A percentile compares a stretch with the other conserved stretches of the same genome.
Evolutionary conservation across 2,113 vertebrate genomes (phyloP).

Genomic region (Beaufortia kweichowensis): DNA sequence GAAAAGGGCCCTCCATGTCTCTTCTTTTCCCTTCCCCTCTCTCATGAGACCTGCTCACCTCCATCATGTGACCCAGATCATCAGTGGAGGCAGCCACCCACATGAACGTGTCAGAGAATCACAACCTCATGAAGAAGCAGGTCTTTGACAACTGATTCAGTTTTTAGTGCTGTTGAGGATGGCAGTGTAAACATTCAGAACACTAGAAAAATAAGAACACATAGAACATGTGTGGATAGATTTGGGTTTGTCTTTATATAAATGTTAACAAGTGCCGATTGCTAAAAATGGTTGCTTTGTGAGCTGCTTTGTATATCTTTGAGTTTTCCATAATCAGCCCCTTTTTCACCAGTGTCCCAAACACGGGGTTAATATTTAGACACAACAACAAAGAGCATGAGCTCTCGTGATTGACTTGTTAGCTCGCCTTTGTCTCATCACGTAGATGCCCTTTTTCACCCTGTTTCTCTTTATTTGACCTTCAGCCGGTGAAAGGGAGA

Average conservation of each 20-base stretch:
- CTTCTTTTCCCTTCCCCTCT: conserved; percentile 5
- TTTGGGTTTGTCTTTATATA: neutral
- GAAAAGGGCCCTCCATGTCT: conserved; percentile 6
- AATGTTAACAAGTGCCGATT: no score
- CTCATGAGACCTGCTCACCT: conserved; percentile 40
- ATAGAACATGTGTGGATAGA: no score
- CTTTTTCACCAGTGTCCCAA: neutral
- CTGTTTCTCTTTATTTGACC: conserved; percentile 40
- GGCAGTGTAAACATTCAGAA: neutral
- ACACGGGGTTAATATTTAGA: neutral
- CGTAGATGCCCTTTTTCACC: conserved; percentile 35
- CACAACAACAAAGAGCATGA: conserved; percentile 7
- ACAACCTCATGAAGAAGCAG: conserved; percentile 31
- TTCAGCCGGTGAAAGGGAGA: conserved; percentile 30
- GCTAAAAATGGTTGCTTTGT: no score
- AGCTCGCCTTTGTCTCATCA: conserved; percentile 25
- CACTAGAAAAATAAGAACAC: no score
- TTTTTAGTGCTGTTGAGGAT: neutral
- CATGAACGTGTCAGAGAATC: conserved; percentile 17
- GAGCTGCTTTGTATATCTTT: neutral
- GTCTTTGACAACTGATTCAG: conserved; percentile 19
- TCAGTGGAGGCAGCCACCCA: conserved; percentile 37
- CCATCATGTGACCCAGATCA: conserved; percentile 44
- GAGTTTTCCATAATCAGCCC: neutral
- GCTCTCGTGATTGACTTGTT: conserved; percentile 14